A percentile compares a stretch with the other conserved stretches of the same genome.
Conservation (phyloP, 2,797 vertebrate species). For the Falco peregrinus region DNA sequence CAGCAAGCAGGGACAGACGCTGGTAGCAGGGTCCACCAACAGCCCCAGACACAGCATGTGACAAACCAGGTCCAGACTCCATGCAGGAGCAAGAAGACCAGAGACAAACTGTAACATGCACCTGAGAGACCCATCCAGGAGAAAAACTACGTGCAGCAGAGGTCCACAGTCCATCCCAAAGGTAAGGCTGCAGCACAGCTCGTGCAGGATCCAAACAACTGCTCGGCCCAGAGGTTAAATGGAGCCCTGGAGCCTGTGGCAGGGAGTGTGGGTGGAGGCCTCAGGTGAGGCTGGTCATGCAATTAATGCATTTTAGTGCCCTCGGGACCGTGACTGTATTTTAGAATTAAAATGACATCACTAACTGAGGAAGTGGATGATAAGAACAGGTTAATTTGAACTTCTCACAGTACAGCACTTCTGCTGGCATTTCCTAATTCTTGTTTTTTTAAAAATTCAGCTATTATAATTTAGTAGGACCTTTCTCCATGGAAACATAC, state of each 20-base stretch:
- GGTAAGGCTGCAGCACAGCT: neutral
- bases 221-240: neutral
- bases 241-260: neutral
- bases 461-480: neutral
- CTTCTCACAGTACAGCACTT: neutral
- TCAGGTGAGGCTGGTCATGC: neutral
- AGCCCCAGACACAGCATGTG: neutral
- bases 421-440: neutral
- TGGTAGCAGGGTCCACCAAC: neutral
- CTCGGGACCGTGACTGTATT: neutral
- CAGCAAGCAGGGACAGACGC: neutral
- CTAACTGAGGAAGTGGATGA: neutral
- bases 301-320: neutral
- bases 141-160: neutral
- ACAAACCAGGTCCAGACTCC: neutral
- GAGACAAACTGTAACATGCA: neutral
- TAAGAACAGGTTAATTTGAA: neutral
- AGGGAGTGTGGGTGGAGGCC: neutral
- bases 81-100: neutral
- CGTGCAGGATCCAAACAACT: neutral
- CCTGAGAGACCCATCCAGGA: neutral
- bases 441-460: neutral
- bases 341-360: neutral
- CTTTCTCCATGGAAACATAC: neutral
- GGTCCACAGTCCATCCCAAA: too few species aligned